These are phyloP conservation scores for Cenopis cana DNA, from an alignment of 2,888 invertebrate species.

Conservation along the genomic window DNA sequence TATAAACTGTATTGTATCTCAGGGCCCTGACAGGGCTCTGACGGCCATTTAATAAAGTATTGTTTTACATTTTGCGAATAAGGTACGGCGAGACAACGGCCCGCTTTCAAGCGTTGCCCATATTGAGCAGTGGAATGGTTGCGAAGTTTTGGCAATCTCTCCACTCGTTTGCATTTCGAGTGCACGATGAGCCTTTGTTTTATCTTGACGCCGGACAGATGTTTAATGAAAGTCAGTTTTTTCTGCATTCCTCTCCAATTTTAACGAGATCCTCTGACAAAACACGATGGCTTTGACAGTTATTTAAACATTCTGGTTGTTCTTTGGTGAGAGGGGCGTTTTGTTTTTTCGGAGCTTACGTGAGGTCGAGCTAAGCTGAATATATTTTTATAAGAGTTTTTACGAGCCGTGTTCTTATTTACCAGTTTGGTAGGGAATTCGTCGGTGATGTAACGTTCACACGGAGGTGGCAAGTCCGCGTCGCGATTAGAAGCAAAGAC, in stretches of 20 bases:
- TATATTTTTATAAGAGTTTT: constrained; percentile 15
- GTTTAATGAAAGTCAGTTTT: constrained; percentile 73
- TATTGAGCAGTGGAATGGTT: constrained; percentile 52
- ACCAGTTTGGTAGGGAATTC: constrained; percentile 50
- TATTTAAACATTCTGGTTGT: constrained; percentile 70
- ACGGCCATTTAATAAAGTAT: constrained; percentile 38
- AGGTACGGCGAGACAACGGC: constrained; percentile 29
- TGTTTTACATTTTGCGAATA: constrained; percentile 38
- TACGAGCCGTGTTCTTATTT: constrained; percentile 40
- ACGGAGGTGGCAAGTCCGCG: constrained; percentile 52
- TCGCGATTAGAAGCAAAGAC: constrained; percentile 49
- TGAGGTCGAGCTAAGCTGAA: constrained; percentile 52
- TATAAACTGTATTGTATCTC: constrained; percentile 35
- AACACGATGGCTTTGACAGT: constrained; percentile 71
- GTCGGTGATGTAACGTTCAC: constrained; percentile 53
- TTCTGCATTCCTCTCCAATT: constrained; percentile 70
- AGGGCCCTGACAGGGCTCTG: constrained; percentile 18
- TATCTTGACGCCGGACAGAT: constrained; percentile 67
- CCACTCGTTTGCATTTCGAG: constrained; percentile 73
- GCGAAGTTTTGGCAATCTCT: constrained; percentile 65
- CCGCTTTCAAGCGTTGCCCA: constrained; percentile 38
- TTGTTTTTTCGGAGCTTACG: constrained; percentile 54
- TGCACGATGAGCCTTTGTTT: constrained; percentile 67
- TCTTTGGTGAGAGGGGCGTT: constrained; percentile 56
- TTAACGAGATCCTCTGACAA: constrained; percentile 70